Percentiles rank a stretch among this genome's conserved stretches.
These are phyloP conservation scores for Pterocles burchelli DNA, from an alignment of 2,113 vertebrate species.

Conservation along the genomic window DNA sequence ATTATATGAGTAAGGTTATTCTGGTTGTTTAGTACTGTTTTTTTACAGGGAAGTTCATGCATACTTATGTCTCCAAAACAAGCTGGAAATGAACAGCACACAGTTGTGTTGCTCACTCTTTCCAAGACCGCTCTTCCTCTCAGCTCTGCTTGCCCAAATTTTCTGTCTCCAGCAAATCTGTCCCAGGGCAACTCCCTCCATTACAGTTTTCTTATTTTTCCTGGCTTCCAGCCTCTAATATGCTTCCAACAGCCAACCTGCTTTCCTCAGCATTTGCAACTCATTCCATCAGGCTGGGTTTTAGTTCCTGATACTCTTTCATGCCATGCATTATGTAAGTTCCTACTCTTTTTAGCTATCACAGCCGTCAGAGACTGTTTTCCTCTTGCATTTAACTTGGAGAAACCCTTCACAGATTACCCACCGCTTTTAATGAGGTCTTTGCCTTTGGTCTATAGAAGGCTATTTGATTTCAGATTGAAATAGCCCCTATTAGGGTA, in stretches of 20 bases:
- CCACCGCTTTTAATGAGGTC: background rate
- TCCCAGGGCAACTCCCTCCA: background rate
- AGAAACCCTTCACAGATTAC: background rate
- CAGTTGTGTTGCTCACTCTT: background rate
- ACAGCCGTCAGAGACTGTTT: background rate
- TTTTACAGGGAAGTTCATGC: background rate
- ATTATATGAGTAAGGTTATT: background rate
- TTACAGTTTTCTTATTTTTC: background rate
- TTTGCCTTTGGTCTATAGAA: background rate
- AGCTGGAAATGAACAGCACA: background rate
- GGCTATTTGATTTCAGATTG: background rate
- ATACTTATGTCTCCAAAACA: background rate
- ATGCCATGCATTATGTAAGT: background rate
- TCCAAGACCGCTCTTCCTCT: background rate
- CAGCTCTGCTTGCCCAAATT: background rate
- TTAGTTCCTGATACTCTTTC: background rate
- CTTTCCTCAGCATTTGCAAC: slow-evolving; percentile 1
- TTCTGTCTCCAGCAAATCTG: background rate
- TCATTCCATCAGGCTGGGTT: background rate
- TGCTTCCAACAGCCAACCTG: background rate
- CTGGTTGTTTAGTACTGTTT: background rate
- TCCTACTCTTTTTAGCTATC: background rate
- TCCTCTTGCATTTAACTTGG: background rate
- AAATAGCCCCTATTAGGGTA: background rate
- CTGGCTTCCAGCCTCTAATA: slow-evolving; percentile 29